phyloP scores from a whole-genome alignment of 1,140 invertebrate genomes.

The Diabrotica virgifera region DNA sequence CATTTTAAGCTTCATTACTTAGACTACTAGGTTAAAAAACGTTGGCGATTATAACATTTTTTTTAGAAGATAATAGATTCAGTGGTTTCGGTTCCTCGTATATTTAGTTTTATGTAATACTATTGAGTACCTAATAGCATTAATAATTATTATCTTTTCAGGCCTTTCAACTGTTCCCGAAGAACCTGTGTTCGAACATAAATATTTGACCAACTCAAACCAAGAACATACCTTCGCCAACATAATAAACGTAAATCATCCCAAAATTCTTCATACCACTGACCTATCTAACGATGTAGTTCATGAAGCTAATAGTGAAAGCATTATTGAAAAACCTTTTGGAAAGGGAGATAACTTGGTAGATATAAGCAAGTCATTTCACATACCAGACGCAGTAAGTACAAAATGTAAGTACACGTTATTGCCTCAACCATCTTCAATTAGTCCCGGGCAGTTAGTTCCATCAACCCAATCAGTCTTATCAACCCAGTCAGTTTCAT shows the following conservation, averaged over 20 bases:
- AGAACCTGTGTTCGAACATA: not conserved
- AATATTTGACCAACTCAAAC: slow-evolving; percentile 7
- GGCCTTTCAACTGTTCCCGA: not conserved
- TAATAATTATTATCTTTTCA: no score
- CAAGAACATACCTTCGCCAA: not conserved
- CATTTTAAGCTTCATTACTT: no score
- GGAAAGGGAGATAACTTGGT: not conserved
- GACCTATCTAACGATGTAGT: slow-evolving; percentile 1
- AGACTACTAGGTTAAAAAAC: no score
- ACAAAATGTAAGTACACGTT: no score
- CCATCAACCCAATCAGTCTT: not conserved
- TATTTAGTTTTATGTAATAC: no score
- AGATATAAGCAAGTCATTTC: no score
- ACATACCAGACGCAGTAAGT: no score
- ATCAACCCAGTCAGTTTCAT: not conserved
- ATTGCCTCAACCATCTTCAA: no score
- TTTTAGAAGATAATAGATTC: no score
- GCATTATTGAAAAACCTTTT: not conserved
- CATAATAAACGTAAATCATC: slow-evolving; percentile 8
- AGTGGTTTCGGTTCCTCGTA: no score
- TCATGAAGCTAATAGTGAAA: slow-evolving; percentile 1
- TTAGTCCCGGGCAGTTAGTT: not conserved
- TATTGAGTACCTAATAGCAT: no score
- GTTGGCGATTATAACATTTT: no score
- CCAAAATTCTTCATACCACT: slow-evolving; percentile 5